A percentile compares a stretch with the other conserved stretches of the same genome.
phyloP scores from a whole-genome alignment of 1,140 invertebrate genomes.

The silkworm (Bombyx mori) region DNA sequence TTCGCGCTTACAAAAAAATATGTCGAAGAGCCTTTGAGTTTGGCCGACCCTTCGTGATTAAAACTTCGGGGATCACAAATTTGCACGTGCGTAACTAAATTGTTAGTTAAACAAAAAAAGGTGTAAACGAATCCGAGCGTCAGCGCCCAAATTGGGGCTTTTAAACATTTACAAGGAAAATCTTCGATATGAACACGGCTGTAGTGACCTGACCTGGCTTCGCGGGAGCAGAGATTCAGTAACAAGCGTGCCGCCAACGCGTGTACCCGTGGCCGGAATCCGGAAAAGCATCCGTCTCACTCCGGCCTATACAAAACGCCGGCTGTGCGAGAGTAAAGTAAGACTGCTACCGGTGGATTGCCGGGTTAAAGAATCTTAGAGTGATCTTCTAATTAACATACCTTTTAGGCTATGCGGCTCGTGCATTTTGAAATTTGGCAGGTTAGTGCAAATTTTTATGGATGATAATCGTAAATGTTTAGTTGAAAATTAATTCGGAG shows the following conservation, averaged over 20 bases:
- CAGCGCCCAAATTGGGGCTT: neutral
- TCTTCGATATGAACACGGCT: too few relatives aligned
- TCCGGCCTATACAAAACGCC: constrained; percentile 33
- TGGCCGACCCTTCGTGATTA: too few relatives aligned
- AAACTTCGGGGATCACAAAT: too few relatives aligned
- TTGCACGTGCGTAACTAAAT: too few relatives aligned
- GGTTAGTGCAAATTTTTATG: too few relatives aligned
- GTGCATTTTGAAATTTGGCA: too few relatives aligned
- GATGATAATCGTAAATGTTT: too few relatives aligned
- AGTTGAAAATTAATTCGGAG: too few relatives aligned
- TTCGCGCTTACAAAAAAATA: too few relatives aligned
- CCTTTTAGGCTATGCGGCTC: too few relatives aligned
- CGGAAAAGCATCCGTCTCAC: constrained; percentile 28
- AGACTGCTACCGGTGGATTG: constrained; percentile 32
- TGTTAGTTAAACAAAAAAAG: neutral
- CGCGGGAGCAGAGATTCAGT: constrained; percentile 37
- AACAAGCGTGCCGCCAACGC: constrained; percentile 28
- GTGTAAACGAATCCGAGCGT: neutral
- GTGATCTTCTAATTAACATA: constrained; percentile 18
- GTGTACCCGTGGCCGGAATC: constrained; percentile 16
- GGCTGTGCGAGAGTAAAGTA: constrained; percentile 40
- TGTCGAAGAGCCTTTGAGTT: too few relatives aligned
- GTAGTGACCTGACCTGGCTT: constrained; percentile 30
- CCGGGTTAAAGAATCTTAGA: constrained; percentile 39
- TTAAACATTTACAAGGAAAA: too few relatives aligned